Evolutionary conservation across 2,113 vertebrate species (phyloP).

Genomic region (Microtus montanus): DNA sequence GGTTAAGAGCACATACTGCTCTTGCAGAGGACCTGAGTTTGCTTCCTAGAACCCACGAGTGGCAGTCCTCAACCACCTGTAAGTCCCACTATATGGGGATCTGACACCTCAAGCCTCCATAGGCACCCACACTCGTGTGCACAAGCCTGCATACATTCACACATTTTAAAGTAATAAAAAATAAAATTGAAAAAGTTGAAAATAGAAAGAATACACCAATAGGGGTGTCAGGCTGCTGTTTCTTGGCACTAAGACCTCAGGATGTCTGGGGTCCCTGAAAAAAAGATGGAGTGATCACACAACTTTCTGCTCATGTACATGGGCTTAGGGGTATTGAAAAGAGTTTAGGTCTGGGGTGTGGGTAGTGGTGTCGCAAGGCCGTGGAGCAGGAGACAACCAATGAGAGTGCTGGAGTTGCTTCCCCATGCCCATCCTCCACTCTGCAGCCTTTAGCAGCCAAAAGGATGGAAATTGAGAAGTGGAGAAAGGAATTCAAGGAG

Average conservation of each 20-base stretch:
- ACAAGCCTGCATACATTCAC: neutral
- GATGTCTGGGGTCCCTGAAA: neutral
- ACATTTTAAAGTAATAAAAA: neutral
- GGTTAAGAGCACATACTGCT: neutral
- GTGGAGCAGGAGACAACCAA: rapidly evolving
- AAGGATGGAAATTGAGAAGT: conserved; percentile 94
- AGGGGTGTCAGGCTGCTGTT: no score
- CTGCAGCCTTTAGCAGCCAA: conserved; percentile 92
- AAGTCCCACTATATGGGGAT: neutral
- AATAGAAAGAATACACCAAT: no score
- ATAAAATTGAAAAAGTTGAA: neutral
- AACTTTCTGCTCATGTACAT: neutral
- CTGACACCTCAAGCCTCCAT: neutral
- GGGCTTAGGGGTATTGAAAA: neutral
- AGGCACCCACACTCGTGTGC: neutral
- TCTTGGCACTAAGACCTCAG: neutral
- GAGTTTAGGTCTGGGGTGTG: neutral
- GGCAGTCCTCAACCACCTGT: neutral
- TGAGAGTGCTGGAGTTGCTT: neutral
- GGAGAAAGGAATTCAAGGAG: conserved; percentile 95
- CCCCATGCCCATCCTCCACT: neutral
- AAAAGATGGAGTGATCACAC: neutral
- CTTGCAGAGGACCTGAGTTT: neutral
- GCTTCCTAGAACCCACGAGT: neutral
- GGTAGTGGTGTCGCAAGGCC: rapidly evolving